Conservation (phyloP, 2,888 invertebrate genomes). For the Drosophila ochracea region DNA sequence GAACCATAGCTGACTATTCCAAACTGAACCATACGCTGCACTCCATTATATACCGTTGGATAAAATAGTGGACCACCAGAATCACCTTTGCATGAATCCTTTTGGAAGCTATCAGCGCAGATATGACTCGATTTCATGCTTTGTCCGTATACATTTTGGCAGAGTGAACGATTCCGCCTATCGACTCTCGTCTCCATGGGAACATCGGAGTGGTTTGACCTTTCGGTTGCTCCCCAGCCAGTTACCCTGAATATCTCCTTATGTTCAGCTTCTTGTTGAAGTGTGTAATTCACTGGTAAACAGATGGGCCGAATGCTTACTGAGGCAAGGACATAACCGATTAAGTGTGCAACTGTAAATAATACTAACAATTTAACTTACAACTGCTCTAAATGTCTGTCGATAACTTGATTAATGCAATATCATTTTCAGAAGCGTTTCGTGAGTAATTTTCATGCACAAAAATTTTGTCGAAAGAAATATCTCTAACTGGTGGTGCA, state of each 20-base stretch:
- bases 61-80: conserved; percentile 36
- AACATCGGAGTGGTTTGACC: fast-evolving
- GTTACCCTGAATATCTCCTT: too few species aligned
- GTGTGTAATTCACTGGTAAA: conserved; percentile 26
- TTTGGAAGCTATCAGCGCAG: conserved; percentile 13
- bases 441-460: conserved; percentile 6
- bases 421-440: conserved; percentile 2
- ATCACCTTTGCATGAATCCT: conserved; percentile 29
- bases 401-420: conserved; percentile 34
- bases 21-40: too few species aligned
- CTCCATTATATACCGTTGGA: background rate
- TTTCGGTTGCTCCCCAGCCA: conserved; percentile 40
- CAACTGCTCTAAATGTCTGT: background rate
- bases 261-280: too few species aligned
- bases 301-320: conserved; percentile 30
- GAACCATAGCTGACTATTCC: too few species aligned
- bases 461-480: background rate
- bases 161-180: fast-evolving
- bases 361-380: conserved; percentile 1
- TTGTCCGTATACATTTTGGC: background rate
- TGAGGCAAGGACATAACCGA: background rate
- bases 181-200: conserved; percentile 11
- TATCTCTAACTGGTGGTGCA: conserved; percentile 23
- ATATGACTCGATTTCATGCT: conserved; percentile 1
- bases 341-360: background rate